A percentile compares a stretch with the other conserved stretches of the same genome.
These are phyloP conservation scores for Spinus pinus DNA, from an alignment of 2,797 vertebrate species.

Conservation along the genomic window DNA sequence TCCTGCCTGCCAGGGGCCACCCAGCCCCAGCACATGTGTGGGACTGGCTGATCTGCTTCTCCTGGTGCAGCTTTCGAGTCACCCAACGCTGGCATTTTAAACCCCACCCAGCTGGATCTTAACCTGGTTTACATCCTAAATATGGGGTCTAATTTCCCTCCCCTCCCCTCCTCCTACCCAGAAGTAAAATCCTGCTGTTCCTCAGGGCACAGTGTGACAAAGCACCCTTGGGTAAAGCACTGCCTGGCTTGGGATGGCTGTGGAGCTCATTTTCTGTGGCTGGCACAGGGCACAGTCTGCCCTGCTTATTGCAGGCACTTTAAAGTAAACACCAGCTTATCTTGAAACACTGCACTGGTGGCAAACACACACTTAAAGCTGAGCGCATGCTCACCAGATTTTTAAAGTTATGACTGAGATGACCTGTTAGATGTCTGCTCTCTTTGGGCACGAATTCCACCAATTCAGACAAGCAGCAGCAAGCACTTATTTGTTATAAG, in stretches of 20 bases:
- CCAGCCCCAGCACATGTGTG: background rate
- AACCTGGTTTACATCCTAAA: background rate
- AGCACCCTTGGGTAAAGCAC: background rate
- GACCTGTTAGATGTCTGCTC: background rate
- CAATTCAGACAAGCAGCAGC: background rate
- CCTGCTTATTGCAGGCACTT: background rate
- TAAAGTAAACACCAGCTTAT: background rate
- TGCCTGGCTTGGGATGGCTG: background rate
- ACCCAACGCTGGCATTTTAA: background rate
- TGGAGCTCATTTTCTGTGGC: background rate
- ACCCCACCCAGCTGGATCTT: background rate
- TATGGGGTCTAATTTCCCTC: background rate
- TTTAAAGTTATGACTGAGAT: background rate
- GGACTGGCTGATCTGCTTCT: background rate
- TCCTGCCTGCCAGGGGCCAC: background rate
- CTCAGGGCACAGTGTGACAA: fast-evolving
- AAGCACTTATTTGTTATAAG: background rate
- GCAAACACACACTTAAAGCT: background rate
- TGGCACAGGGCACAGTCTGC: background rate
- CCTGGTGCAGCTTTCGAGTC: background rate
- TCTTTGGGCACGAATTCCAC: background rate
- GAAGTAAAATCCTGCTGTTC: background rate
- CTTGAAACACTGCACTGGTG: background rate
- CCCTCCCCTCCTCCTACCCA: background rate
- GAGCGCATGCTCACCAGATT: background rate